Evolutionary conservation across 1,140 invertebrate genomes (phyloP), one percentile per base, ranked within the genome.

Genomic region (Drosophila lowei): DNA sequence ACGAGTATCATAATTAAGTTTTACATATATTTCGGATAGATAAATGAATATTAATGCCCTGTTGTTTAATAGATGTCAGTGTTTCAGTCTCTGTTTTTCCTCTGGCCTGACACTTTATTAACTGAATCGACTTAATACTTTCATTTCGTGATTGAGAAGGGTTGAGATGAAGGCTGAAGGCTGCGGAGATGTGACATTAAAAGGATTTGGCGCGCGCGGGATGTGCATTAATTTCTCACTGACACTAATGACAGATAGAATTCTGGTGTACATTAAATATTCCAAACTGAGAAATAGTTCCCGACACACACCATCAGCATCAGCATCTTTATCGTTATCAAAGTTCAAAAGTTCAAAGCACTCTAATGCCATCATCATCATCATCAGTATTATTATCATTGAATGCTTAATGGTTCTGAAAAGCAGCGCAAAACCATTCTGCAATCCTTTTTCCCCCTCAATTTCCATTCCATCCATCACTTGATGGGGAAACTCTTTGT

Each of bases 41-140:
- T 84, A 88, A 81, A 88, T 85, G 60, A 88, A 85, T 85, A 85
- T 85, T 88, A 85, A 85, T 86, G 81, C 16, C 42, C 59, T 58
- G 71, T 65, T 50, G 55, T 67, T 62, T 75, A 75, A 75, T 75
- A 65, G 72, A 70, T 59, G 79, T 64, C 60, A 67, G 11, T 63
- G 16, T 66, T 60, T 47, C 25, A n/a, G 64, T 2, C 58, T 25
- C 23, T 25, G 23, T 5, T 25, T 25, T 25, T 25, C 23, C 23
- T 25, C 23, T 25, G 23, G 23, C 23, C 23, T 55, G 71, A 58
- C 65, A 61, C 58, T 38, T 38, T 78, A 65, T 83, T 60, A 83
- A 78, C 79, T 44, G 59, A 70, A 81, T 83, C 52, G 79, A 84
- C 79, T 79, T 63, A 50, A 46, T 47, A 70, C 53, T 34, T 34